Evolutionary conservation across 2,113 vertebrate genomes (phyloP).

Genomic region (Synchiropus splendidus): DNA sequence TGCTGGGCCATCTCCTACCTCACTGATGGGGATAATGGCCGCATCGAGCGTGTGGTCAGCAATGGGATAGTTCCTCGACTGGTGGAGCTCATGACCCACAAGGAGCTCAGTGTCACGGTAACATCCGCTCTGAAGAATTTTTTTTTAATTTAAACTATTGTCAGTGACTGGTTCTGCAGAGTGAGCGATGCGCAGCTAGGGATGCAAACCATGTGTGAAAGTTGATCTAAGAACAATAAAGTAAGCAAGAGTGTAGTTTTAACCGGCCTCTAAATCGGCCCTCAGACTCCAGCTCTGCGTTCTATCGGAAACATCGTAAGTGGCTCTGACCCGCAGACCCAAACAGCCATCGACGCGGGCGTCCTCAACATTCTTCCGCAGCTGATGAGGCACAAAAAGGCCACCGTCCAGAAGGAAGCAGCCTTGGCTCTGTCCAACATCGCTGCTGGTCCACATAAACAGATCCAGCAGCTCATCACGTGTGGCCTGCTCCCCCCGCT

Average conservation of each 20-base stretch:
- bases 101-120: conserved; percentile 55
- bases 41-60: conserved; percentile 75
- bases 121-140: too few species aligned
- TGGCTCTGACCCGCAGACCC: conserved; percentile 82
- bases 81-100: conserved; percentile 69
- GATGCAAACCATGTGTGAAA: too few species aligned
- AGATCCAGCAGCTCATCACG: conserved; percentile 82
- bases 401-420: conserved; percentile 80
- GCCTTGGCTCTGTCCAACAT: conserved; percentile 83
- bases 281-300: conserved; percentile 79
- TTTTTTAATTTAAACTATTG: too few species aligned
- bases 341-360: conserved; percentile 73
- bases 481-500: conserved; percentile 70
- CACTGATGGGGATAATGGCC: conserved; percentile 75
- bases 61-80: conserved; percentile 72
- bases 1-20: conserved; percentile 90
- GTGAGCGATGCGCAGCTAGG: too few species aligned
- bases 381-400: conserved; percentile 68
- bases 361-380: conserved; percentile 63
- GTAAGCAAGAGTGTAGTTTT: too few species aligned
- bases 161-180: too few species aligned
- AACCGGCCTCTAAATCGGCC: too few species aligned
- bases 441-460: conserved; percentile 74
- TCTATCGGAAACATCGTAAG: conserved; percentile 83
- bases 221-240: too few species aligned